Conservation (phyloP, 1,140 invertebrate species). For the Lucilia sericata region DNA sequence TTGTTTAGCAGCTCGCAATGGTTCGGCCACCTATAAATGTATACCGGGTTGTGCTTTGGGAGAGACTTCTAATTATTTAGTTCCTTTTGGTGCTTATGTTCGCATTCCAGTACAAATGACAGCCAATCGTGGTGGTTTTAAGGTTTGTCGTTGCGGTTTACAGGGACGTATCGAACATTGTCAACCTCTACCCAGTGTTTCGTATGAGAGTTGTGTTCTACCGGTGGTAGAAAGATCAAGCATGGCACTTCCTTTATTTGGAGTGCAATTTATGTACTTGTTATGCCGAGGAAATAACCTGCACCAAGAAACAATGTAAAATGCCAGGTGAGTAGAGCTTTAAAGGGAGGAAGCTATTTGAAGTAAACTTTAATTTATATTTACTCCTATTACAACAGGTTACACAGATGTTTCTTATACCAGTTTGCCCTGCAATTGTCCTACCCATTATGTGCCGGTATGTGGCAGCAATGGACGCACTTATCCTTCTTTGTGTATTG, state of each 20-base stretch:
- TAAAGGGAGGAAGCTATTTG: neutral
- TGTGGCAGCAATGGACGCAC: conserved; percentile 84
- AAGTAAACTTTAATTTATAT: neutral
- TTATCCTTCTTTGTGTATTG: conserved; percentile 86
- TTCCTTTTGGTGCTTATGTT: conserved; percentile 81
- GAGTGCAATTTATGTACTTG: conserved; percentile 91
- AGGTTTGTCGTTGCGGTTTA: conserved; percentile 82
- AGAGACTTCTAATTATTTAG: conserved; percentile 80
- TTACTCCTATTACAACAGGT: conserved; percentile 48
- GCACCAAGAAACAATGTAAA: conserved; percentile 78
- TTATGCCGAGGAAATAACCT: conserved; percentile 84
- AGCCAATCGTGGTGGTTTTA: conserved; percentile 75
- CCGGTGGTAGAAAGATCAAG: conserved; percentile 71
- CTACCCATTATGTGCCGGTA: conserved; percentile 84
- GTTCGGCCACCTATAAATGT: conserved; percentile 75
- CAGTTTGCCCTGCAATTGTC: conserved; percentile 86
- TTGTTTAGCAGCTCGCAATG: conserved; percentile 78
- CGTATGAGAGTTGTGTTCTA: conserved; percentile 76
- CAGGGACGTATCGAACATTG: conserved; percentile 79
- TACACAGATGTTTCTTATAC: conserved; percentile 68
- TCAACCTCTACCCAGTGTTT: conserved; percentile 77
- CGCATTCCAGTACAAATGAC: conserved; percentile 79
- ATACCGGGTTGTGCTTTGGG: conserved; percentile 82
- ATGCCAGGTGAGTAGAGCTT: conserved; percentile 51
- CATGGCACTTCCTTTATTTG: conserved; percentile 77